Evolutionary conservation across 2,113 vertebrate genomes (phyloP), one percentile per base, ranked within the genome.

Genomic region (Cranoglanis bouderius): DNA sequence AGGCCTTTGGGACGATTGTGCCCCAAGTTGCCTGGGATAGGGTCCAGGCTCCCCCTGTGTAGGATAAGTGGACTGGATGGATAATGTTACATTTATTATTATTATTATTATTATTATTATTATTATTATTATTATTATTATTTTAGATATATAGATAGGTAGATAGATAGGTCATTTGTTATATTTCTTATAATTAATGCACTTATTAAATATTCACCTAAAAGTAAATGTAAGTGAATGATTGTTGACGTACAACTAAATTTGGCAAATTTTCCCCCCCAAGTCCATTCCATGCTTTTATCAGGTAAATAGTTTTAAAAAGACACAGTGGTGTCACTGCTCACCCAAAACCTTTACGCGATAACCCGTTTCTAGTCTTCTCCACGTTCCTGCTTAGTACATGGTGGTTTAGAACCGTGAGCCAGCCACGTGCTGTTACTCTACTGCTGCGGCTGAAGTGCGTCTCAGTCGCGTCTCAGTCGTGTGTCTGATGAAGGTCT

Each of bases 401-500:
- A 21, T 4, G 13, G 5, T 1, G n/a, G n/a, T 67, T 61, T 14
- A 78, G 38, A 55, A 46, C 14, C 6, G 26, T 29, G 24, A 57
- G 51, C 35, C 70, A 46, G 18, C 2, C 10, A 16, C 43, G 55
- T 46, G 74, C 38, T 38, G 8, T 43, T 75, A 32, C 21, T 29
- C 51, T 49, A 35, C 18, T 53, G 1, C 63, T n/a, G 46, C 32
- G 6, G 35, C 53, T 32, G 65, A 57, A 14, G 26, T 46, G 40
- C 85, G 46, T 65, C n/a, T 86, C 35, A 16, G 35, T 46, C 16
- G 26, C 29, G 51, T 53, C 51, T 55, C 46, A 9, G n/a, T n/a
- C n/a, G n/a, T n/a, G n/a, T n/a, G 12, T 83, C 24, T 81, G 29
- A 49, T 88, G 78, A 43, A 88, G 49, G 80, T 84, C 49, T 87